These are phyloP conservation scores for Scomber japonicus DNA, from an alignment of 2,113 vertebrate genomes.

Conservation along the genomic window DNA sequence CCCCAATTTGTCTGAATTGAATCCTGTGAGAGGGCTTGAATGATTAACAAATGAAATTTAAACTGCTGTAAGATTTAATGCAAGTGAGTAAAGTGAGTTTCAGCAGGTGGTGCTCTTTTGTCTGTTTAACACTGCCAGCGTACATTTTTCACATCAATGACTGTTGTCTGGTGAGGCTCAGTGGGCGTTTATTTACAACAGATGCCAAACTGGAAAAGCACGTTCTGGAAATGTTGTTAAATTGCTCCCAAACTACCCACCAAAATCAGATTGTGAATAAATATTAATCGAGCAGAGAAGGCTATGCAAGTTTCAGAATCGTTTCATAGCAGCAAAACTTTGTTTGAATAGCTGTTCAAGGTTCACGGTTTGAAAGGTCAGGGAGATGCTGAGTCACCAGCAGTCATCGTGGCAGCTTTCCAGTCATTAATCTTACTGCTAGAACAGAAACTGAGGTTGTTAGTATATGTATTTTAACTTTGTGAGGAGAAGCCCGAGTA, in stretches of 20 bases:
- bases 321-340: neutral
- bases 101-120: constrained; percentile 59
- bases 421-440: neutral
- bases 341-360: neutral
- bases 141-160: constrained; percentile 2
- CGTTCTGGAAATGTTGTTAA: neutral
- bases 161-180: neutral
- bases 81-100: constrained; percentile 24
- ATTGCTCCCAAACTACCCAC: neutral
- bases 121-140: constrained; percentile 11
- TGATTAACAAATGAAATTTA: constrained; percentile 12
- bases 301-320: neutral
- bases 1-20: constrained; percentile 1
- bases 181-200: neutral
- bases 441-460: neutral
- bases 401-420: neutral
- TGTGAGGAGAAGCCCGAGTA: neutral
- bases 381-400: neutral
- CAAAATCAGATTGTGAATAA: neutral
- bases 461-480: too few species aligned
- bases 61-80: constrained; percentile 1
- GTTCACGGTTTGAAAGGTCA: neutral
- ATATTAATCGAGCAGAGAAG: neutral
- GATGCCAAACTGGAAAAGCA: constrained; percentile 19
- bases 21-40: neutral